These are phyloP conservation scores for Sarcophaga carnaria DNA, from an alignment of 2,888 invertebrate genomes.

Conservation along the genomic window DNA sequence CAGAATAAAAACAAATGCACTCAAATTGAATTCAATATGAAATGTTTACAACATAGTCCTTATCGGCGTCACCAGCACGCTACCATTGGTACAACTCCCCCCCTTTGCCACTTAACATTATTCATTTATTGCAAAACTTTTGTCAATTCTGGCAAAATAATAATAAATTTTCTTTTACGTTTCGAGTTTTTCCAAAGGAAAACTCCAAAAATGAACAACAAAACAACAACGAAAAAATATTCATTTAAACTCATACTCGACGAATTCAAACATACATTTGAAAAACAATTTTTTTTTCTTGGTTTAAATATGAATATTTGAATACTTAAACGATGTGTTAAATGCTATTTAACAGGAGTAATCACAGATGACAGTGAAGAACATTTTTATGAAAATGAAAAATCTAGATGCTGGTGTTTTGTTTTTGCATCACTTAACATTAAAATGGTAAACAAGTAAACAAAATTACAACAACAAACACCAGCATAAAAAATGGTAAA, in stretches of 20 bases:
- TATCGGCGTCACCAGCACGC: not conserved
- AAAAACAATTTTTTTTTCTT: not conserved
- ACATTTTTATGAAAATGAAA: too few species aligned
- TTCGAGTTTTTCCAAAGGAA: not conserved
- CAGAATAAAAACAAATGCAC: too few species aligned
- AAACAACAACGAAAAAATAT: constrained; percentile 26
- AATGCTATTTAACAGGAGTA: constrained; percentile 1
- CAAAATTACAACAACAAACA: too few species aligned
- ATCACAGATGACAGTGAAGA: not conserved
- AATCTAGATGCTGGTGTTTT: too few species aligned
- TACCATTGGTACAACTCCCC: not conserved
- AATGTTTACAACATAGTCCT: not conserved
- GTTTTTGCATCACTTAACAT: too few species aligned
- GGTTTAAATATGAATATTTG: constrained; percentile 39
- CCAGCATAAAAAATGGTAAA: too few species aligned
- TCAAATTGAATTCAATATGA: not conserved
- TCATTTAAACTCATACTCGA: constrained; percentile 24
- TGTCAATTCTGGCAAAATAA: not conserved
- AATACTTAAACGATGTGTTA: constrained; percentile 7
- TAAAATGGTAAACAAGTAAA: too few species aligned
- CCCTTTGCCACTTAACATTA: not conserved
- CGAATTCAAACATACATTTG: not conserved
- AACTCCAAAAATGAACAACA: constrained; percentile 35
- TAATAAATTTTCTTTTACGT: not conserved
- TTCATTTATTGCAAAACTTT: not conserved